A percentile compares a stretch with the other conserved stretches of the same genome.
These are phyloP conservation scores for Odontomyia ornata DNA, from an alignment of 2,888 invertebrate species.

Conservation along the genomic window DNA sequence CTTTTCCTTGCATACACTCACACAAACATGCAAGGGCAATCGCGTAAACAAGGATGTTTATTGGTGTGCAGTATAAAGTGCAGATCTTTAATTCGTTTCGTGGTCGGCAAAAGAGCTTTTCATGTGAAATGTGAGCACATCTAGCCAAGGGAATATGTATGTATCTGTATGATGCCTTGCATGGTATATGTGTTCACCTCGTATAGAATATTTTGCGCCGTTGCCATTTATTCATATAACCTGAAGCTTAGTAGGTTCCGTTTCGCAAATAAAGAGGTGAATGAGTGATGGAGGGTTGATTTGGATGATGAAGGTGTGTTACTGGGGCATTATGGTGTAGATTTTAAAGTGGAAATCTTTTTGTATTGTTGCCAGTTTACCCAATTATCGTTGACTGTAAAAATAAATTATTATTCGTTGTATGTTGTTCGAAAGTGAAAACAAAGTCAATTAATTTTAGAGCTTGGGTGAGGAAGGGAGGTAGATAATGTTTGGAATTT, in stretches of 20 bases:
- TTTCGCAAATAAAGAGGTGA: neutral
- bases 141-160: no score
- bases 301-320: constrained; percentile 8
- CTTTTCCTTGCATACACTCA: neutral
- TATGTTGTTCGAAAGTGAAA: neutral
- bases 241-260: no score
- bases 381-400: constrained; percentile 13
- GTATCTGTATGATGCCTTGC: no score
- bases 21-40: neutral
- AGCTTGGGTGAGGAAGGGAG: no score
- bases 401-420: neutral
- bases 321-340: constrained; percentile 24
- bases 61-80: neutral
- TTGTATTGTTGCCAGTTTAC: constrained; percentile 31
- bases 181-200: no score
- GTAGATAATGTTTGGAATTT: no score
- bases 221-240: constrained; percentile 13
- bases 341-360: constrained; percentile 9
- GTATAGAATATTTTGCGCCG: neutral
- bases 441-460: neutral
- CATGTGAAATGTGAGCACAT: constrained; percentile 1
- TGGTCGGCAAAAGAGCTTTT: neutral
- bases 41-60: neutral
- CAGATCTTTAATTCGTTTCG: neutral
- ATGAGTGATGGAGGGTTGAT: neutral